A percentile compares a stretch with the other conserved stretches of the same genome.
phyloP scores from a whole-genome alignment of 2,113 vertebrate species.

The Otis tarda region DNA sequence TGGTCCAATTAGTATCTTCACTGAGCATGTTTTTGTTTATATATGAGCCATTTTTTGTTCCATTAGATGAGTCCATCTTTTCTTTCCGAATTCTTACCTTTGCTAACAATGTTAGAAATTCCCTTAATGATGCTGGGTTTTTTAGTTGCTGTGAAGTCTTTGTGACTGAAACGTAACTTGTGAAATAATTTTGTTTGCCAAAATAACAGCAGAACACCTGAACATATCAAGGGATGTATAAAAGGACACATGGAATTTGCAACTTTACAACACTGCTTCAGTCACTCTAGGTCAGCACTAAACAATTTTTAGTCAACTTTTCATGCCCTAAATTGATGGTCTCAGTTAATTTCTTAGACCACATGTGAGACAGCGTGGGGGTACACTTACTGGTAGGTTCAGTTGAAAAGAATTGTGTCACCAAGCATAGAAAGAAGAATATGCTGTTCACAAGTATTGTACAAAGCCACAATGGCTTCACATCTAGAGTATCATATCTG shows the following conservation, averaged over 20 bases:
- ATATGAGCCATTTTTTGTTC: neutral
- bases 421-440: neutral
- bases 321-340: neutral
- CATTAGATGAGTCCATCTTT: neutral
- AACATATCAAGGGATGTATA: neutral
- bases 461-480: neutral
- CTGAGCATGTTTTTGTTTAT: neutral
- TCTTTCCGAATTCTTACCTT: neutral
- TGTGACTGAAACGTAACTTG: neutral
- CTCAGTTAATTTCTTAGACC: neutral
- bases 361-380: neutral
- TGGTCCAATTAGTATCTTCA: neutral
- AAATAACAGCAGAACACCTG: neutral
- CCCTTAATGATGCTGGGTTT: neutral
- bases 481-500: neutral
- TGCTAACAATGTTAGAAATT: neutral
- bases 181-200: neutral
- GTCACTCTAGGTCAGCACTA: neutral
- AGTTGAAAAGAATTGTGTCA: neutral
- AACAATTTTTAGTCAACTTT: neutral
- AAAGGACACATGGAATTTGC: neutral
- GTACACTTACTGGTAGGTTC: neutral
- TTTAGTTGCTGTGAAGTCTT: neutral
- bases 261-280: neutral
- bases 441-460: neutral